These are phyloP conservation scores for Drosophila lacertosa DNA, from an alignment of 1,140 invertebrate genomes.

Conservation along the genomic window DNA sequence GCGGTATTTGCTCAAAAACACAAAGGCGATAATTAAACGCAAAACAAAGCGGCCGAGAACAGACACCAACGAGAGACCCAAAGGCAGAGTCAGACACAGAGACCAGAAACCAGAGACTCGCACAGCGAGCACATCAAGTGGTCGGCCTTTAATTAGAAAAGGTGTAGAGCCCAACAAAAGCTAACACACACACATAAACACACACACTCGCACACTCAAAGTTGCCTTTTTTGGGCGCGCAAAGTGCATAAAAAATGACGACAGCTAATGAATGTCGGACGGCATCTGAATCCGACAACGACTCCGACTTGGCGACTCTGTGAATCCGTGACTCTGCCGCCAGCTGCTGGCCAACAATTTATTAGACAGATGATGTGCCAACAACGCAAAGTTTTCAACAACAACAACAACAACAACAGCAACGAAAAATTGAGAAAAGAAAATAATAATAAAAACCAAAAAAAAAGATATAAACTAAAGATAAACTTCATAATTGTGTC, in stretches of 20 bases:
- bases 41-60: slow-evolving; percentile 77
- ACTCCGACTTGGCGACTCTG: slow-evolving; percentile 24
- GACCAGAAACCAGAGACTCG: not conserved
- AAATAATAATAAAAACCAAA: slow-evolving; percentile 16
- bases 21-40: slow-evolving; percentile 80
- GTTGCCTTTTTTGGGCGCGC: slow-evolving; percentile 25
- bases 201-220: slow-evolving; percentile 5
- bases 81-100: slow-evolving; percentile 3
- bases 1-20: slow-evolving; percentile 73
- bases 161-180: slow-evolving; percentile 54
- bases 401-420: slow-evolving; percentile 5
- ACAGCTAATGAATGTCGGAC: slow-evolving; percentile 55
- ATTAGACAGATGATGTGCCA: slow-evolving; percentile 74
- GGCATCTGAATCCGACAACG: slow-evolving; percentile 24
- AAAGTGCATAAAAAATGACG: slow-evolving; percentile 49
- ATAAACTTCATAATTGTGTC: slow-evolving; percentile 79
- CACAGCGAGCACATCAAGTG: slow-evolving; percentile 54
- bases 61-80: slow-evolving; percentile 22
- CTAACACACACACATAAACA: slow-evolving; percentile 7
- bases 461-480: slow-evolving; percentile 72
- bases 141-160: slow-evolving; percentile 76
- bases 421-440: slow-evolving; percentile 4
- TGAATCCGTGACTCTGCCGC: slow-evolving; percentile 6
- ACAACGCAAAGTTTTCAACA: slow-evolving; percentile 52
- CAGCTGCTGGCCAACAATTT: slow-evolving; percentile 56